Evolutionary conservation across 1,140 invertebrate genomes (phyloP).

Genomic region (Lasioglossum albipes): DNA sequence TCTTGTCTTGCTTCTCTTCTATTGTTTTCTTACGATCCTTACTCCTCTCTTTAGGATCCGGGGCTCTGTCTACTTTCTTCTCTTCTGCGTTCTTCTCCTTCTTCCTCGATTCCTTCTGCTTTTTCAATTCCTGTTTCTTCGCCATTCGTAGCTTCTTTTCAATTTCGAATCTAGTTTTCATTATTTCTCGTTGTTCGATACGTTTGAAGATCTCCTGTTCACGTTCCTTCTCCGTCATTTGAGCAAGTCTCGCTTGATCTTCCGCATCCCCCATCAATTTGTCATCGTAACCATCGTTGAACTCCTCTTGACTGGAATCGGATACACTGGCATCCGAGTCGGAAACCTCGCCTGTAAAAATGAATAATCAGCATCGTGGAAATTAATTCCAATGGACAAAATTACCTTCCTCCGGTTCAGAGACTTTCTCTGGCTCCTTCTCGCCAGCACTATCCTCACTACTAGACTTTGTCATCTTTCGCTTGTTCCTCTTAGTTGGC

Average conservation of each 20-base stretch:
- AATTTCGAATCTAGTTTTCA: slow-evolving; percentile 98
- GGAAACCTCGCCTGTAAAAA: slow-evolving; percentile 83
- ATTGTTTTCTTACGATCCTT: slow-evolving; percentile 96
- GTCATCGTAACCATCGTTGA: slow-evolving; percentile 95
- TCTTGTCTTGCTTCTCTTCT: slow-evolving; percentile 92
- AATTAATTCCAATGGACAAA: background rate
- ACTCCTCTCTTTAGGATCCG: slow-evolving; percentile 88
- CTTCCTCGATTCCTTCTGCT: slow-evolving; percentile 82
- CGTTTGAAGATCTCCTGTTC: slow-evolving; percentile 98
- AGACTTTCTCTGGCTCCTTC: slow-evolving; percentile 82
- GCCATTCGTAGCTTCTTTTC: slow-evolving; percentile 95
- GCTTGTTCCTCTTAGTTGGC: slow-evolving; percentile 71
- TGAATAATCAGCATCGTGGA: background rate
- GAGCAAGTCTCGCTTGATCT: slow-evolving; percentile 92
- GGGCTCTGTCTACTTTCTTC: slow-evolving; percentile 80
- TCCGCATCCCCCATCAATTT: slow-evolving; percentile 98
- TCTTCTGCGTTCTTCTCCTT: slow-evolving; percentile 81
- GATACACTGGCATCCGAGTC: slow-evolving; percentile 81
- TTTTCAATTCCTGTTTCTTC: slow-evolving; percentile 89
- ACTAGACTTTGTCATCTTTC: slow-evolving; percentile 80
- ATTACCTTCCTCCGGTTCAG: slow-evolving; percentile 87
- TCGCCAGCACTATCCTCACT: slow-evolving; percentile 81
- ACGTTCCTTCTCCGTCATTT: slow-evolving; percentile 97
- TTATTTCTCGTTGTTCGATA: slow-evolving; percentile 94
- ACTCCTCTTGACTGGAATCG: slow-evolving; percentile 84